Conservation (phyloP, 2,113 vertebrate genomes). For the Mormyrus iriodes region DNA sequence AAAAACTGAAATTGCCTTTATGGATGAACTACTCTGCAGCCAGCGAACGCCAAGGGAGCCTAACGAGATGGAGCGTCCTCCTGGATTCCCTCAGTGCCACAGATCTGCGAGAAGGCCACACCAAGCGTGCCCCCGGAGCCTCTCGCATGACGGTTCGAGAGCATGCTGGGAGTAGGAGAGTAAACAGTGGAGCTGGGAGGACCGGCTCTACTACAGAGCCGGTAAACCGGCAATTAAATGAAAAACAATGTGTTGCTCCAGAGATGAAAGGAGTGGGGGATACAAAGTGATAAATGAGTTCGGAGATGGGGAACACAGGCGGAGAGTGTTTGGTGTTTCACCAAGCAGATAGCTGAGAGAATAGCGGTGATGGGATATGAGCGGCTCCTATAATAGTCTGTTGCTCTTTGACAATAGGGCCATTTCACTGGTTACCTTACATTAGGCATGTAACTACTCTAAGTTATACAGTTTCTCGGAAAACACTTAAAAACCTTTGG, state of each 20-base stretch:
- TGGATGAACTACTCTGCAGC: conserved; percentile 53
- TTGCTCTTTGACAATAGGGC: neutral
- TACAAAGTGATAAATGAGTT: neutral
- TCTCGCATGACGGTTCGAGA: neutral
- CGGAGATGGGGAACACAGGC: neutral
- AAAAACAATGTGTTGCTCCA: neutral
- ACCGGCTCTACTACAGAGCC: neutral
- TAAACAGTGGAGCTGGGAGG: neutral
- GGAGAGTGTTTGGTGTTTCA: neutral
- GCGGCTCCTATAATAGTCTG: neutral
- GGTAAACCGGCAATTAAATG: neutral
- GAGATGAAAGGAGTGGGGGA: neutral
- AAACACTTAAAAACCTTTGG: neutral
- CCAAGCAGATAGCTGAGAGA: neutral
- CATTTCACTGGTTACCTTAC: neutral
- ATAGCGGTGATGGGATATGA: neutral
- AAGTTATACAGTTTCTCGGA: neutral
- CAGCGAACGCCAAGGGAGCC: conserved; percentile 46
- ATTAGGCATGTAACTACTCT: neutral
- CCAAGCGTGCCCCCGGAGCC: neutral
- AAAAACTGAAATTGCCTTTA: conserved; percentile 56
- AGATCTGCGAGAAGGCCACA: neutral
- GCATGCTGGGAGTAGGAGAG: neutral
- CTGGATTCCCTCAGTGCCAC: neutral
- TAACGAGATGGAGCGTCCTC: neutral